These are phyloP conservation scores for Epiblema foenella DNA, from an alignment of 2,888 invertebrate species.

Conservation along the genomic window DNA sequence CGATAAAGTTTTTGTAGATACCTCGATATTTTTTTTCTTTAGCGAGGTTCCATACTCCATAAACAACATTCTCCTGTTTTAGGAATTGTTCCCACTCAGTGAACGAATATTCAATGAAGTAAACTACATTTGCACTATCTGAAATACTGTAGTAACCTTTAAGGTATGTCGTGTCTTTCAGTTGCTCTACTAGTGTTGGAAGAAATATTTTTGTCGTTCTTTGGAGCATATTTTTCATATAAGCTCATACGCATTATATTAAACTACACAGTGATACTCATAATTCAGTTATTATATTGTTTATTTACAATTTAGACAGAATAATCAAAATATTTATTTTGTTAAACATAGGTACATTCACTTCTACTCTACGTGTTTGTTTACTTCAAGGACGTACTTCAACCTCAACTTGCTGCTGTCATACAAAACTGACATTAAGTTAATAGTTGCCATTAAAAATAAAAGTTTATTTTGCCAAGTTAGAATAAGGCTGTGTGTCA, in stretches of 20 bases:
- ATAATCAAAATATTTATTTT: no score
- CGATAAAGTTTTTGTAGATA: conserved; percentile 53
- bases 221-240: conserved; percentile 23
- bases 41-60: conserved; percentile 57
- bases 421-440: no score
- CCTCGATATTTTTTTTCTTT: conserved; percentile 43
- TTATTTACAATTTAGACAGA: no score
- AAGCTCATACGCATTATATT: not conserved
- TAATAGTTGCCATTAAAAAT: no score
- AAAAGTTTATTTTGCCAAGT: no score
- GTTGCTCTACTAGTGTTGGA: conserved; percentile 54
- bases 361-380: no score
- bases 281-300: not conserved
- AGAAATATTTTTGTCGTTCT: conserved; percentile 59
- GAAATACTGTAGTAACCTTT: conserved; percentile 58
- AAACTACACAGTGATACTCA: not conserved
- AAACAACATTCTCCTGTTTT: conserved; percentile 53
- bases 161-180: conserved; percentile 56
- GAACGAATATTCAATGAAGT: conserved; percentile 60
- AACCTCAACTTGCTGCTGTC: no score
- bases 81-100: conserved; percentile 48
- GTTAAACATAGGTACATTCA: no score
- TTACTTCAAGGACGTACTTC: no score
- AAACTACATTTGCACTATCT: conserved; percentile 58
- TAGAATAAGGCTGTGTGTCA: no score